Conservation (phyloP, 2,113 vertebrate genomes). For the Hymenochirus boettgeri region DNA sequence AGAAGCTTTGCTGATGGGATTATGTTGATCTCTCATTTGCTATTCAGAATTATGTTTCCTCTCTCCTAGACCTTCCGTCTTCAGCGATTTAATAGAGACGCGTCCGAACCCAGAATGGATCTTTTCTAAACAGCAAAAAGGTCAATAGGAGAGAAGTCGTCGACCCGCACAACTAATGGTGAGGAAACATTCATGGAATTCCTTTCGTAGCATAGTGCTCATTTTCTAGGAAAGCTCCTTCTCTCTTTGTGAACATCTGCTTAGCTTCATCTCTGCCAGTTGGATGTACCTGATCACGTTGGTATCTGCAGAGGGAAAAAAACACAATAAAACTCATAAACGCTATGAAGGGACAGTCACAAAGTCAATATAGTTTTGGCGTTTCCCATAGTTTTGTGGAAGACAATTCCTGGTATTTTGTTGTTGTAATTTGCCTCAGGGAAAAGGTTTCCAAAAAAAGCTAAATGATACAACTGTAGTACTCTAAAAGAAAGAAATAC, state of each 20-base stretch:
- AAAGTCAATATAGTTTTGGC: too few relatives aligned
- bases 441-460: too few relatives aligned
- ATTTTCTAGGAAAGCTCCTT: constrained; percentile 79
- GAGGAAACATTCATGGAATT: constrained; percentile 43
- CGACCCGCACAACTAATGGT: constrained; percentile 51
- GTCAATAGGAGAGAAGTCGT: constrained; percentile 46
- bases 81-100: constrained; percentile 11
- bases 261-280: constrained; percentile 98
- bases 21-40: background rate
- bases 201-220: constrained; percentile 47
- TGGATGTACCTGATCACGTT: constrained; percentile 97
- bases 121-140: constrained; percentile 10
- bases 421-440: too few relatives aligned
- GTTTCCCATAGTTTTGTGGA: too few relatives aligned
- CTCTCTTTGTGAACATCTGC: constrained; percentile 86
- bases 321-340: too few relatives aligned
- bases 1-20: background rate
- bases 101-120: constrained; percentile 7
- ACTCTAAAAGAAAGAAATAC: too few relatives aligned
- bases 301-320: constrained; percentile 75
- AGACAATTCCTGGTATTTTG: too few relatives aligned
- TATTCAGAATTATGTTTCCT: background rate
- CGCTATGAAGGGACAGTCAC: too few relatives aligned
- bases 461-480: too few relatives aligned
- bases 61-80: constrained; percentile 1